Evolutionary conservation across 2,113 vertebrate genomes (phyloP).

Genomic region (Gymnobelideus leadbeateri): DNA sequence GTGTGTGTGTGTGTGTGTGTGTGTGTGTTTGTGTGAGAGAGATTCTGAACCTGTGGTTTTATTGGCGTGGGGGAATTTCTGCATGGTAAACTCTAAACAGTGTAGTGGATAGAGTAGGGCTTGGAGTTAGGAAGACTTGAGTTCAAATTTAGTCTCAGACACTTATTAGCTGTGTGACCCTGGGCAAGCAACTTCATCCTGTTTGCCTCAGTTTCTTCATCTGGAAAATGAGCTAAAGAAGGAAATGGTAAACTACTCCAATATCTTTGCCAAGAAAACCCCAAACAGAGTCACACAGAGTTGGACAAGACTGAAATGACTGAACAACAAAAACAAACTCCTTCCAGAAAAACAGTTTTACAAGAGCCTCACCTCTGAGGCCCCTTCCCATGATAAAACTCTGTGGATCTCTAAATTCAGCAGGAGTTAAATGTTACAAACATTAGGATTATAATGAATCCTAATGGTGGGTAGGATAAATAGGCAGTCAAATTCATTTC

Average conservation of each 20-base stretch:
- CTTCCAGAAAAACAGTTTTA: neutral
- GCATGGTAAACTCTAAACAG: neutral
- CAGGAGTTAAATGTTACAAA: neutral
- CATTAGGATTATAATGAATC: neutral
- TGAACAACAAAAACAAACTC: neutral
- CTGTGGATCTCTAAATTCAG: neutral
- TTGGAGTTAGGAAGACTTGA: neutral
- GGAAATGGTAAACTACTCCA: neutral
- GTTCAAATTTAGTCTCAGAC: neutral
- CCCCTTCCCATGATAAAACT: neutral
- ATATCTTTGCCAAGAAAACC: neutral
- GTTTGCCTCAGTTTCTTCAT: neutral
- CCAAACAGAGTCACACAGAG: neutral
- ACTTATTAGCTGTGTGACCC: neutral
- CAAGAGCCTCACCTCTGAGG: neutral
- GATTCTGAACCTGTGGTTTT: neutral
- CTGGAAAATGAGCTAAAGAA: neutral
- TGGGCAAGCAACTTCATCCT: neutral
- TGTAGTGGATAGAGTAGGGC: neutral
- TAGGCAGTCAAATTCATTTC: neutral
- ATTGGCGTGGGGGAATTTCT: neutral
- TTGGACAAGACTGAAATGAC: neutral
- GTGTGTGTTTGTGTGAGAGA: neutral
- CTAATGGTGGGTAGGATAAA: neutral
- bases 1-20: neutral